Percentiles rank a stretch among this genome's conserved stretches.
phyloP scores from a whole-genome alignment of 1,140 invertebrate species.

The Paraescarpia echinospica region DNA sequence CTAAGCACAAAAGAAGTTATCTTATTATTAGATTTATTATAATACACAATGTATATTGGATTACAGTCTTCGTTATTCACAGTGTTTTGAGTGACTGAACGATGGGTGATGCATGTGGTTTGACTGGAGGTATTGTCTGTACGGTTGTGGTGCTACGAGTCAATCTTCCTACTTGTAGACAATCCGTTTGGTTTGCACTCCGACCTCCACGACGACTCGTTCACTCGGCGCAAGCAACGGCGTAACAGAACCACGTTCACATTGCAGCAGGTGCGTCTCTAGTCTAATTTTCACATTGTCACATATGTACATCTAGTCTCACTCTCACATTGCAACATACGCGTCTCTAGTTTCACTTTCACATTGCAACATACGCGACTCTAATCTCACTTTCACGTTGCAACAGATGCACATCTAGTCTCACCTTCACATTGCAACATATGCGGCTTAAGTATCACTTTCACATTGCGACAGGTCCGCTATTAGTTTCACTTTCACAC shows the following conservation, averaged over 20 bases:
- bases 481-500: too few relatives aligned
- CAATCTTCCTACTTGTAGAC: slow-evolving; percentile 6
- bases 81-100: background rate
- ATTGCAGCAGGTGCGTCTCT: slow-evolving; percentile 76
- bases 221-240: slow-evolving; percentile 91
- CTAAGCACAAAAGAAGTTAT: background rate
- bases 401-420: too few relatives aligned
- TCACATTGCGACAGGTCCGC: too few relatives aligned
- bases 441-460: too few relatives aligned
- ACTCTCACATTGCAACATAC: too few relatives aligned
- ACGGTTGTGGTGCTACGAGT: background rate
- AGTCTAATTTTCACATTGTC: slow-evolving; percentile 9
- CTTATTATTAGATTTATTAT: background rate
- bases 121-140: background rate
- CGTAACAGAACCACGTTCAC: slow-evolving; percentile 96
- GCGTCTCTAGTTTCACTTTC: too few relatives aligned
- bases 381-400: too few relatives aligned
- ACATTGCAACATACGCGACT: too few relatives aligned
- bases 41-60: background rate
- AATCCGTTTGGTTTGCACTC: slow-evolving; percentile 65
- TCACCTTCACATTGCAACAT: too few relatives aligned
- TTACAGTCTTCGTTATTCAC: too few relatives aligned
- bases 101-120: background rate
- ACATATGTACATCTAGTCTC: too few relatives aligned
- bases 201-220: slow-evolving; percentile 92